A percentile compares a stretch with the other conserved stretches of the same genome.
Evolutionary conservation across 2,113 vertebrate species (phyloP).

Genomic region (Cyprinodon variegatus): DNA sequence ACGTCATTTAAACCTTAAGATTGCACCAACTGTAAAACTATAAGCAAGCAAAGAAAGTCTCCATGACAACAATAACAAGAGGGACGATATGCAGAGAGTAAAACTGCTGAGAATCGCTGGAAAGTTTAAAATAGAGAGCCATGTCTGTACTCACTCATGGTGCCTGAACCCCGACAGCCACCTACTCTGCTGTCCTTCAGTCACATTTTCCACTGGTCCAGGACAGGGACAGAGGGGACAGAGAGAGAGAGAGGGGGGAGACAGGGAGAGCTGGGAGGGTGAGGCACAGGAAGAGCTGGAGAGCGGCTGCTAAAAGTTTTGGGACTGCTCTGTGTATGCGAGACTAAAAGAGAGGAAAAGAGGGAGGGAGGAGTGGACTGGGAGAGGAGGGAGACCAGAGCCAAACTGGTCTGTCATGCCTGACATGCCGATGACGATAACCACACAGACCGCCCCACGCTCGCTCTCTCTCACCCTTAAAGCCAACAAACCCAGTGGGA

Average conservation of each 20-base stretch:
- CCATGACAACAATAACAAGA: conserved; percentile 8
- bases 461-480: background rate
- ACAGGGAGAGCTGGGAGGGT: background rate
- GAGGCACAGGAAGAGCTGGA: conserved; percentile 38
- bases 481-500: conserved; percentile 45
- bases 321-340: conserved; percentile 15
- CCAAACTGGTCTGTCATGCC: conserved; percentile 72
- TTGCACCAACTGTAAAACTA: background rate
- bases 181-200: conserved; percentile 47
- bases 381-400: conserved; percentile 44
- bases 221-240: conserved; percentile 29
- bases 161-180: conserved; percentile 65
- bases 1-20: background rate
- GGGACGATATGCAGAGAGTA: background rate
- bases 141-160: conserved; percentile 77
- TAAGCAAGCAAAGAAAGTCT: conserved; percentile 5
- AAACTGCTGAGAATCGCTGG: conserved; percentile 8
- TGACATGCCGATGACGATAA: conserved; percentile 72
- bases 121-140: conserved; percentile 6
- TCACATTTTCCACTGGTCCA: conserved; percentile 69
- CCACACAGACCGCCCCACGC: conserved; percentile 52
- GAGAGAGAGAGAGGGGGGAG: conserved; percentile 19
- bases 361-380: conserved; percentile 35
- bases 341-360: conserved; percentile 17
- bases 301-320: conserved; percentile 39